Evolutionary conservation across 2,888 invertebrate species (phyloP).

Genomic region (Synergus japonicus): DNA sequence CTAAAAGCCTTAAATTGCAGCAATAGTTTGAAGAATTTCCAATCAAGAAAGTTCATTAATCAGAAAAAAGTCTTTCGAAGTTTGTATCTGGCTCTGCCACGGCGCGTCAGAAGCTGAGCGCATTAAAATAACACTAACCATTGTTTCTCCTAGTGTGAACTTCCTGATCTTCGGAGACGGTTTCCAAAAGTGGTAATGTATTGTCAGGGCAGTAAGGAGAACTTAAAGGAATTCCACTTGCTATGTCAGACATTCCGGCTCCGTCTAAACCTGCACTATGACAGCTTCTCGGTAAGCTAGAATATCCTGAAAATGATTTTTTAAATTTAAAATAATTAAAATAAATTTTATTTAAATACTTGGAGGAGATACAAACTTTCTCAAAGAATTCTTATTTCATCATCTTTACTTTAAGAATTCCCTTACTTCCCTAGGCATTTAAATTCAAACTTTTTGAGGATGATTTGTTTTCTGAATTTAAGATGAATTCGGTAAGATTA

Average conservation of each 20-base stretch:
- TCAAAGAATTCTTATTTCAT: background rate
- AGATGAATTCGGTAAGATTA: background rate
- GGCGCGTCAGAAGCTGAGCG: background rate
- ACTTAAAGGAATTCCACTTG: conserved; percentile 80
- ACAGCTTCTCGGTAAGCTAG: conserved; percentile 90
- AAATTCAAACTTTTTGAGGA: background rate
- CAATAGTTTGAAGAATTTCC: conserved; percentile 1
- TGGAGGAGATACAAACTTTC: background rate
- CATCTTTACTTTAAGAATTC: background rate
- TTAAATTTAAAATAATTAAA: background rate
- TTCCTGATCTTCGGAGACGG: conserved; percentile 85
- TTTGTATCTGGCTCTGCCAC: background rate
- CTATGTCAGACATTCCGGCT: conserved; percentile 80
- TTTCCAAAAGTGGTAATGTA: conserved; percentile 81
- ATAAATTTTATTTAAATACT: background rate
- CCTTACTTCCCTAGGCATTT: background rate
- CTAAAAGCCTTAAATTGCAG: background rate
- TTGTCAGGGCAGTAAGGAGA: conserved; percentile 81
- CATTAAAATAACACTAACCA: conserved; percentile 66
- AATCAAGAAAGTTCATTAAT: background rate
- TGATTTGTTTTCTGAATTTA: background rate
- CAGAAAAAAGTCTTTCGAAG: conserved; percentile 3
- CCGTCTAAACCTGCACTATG: conserved; percentile 80
- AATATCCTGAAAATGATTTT: conserved; percentile 82
- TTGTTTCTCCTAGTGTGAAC: conserved; percentile 75